Percentiles rank a stretch among this genome's conserved stretches.
These are phyloP conservation scores for Elaphurus davidianus DNA, from an alignment of 2,113 vertebrate genomes.

Conservation along the genomic window DNA sequence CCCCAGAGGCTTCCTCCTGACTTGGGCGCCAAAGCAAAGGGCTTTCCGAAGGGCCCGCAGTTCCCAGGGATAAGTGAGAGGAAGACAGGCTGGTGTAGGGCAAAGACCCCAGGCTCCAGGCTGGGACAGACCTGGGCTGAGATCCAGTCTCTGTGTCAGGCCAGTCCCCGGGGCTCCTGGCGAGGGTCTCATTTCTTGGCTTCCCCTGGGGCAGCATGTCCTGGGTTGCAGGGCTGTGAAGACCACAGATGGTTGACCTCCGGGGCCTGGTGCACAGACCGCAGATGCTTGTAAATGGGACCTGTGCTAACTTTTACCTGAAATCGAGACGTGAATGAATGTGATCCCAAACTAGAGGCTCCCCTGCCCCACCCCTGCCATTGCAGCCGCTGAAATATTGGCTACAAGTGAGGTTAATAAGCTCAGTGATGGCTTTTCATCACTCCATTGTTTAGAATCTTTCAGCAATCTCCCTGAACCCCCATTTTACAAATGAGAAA, in stretches of 20 bases:
- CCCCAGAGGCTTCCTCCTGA: neutral
- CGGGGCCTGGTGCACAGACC: no score
- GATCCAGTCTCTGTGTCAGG: neutral
- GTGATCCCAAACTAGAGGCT: neutral
- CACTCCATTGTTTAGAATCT: neutral
- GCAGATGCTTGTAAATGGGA: fast-evolving
- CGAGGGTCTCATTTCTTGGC: fast-evolving
- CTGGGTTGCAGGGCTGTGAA: no score
- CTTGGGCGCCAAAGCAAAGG: neutral
- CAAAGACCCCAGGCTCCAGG: neutral
- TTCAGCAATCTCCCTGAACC: neutral
- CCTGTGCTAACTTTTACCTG: neutral
- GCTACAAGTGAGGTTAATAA: fast-evolving
- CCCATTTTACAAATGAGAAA: neutral
- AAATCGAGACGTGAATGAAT: neutral
- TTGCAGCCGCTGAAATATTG: fast-evolving
- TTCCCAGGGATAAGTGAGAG: neutral
- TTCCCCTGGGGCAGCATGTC: no score
- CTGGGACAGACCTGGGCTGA: fast-evolving
- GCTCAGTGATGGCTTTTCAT: fast-evolving
- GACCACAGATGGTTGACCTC: fast-evolving
- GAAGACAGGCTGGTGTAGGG: fast-evolving
- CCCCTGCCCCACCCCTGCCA: neutral
- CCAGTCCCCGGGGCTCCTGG: neutral
- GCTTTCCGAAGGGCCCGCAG: neutral